Conservation (phyloP, 2,888 invertebrate species). For the Brachypterus glaber region DNA sequence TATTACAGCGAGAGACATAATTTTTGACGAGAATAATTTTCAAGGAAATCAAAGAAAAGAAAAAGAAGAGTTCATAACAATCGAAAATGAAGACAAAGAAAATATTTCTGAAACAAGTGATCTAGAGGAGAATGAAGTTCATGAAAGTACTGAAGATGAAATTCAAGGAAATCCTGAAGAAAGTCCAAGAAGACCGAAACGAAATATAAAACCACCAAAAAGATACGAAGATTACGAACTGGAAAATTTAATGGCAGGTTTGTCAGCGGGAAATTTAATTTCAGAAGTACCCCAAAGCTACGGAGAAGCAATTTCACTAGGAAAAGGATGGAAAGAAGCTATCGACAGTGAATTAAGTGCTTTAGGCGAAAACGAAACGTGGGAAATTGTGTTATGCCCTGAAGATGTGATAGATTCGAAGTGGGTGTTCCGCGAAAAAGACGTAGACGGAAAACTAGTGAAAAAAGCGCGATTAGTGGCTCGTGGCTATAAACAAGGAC, state of each 20-base stretch:
- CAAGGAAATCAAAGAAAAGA: not conserved
- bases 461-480: slow-evolving; percentile 17
- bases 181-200: not conserved
- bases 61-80: not conserved
- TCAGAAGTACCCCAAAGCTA: slow-evolving; percentile 14
- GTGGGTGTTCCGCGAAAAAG: slow-evolving; percentile 16
- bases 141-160: not conserved
- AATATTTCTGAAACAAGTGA: not conserved
- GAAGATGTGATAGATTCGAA: slow-evolving; percentile 12
- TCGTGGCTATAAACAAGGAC: slow-evolving; percentile 13
- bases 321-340: slow-evolving; percentile 12
- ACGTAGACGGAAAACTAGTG: slow-evolving; percentile 11
- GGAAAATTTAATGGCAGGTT: slow-evolving; percentile 11
- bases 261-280: slow-evolving; percentile 9
- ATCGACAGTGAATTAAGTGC: slow-evolving; percentile 10
- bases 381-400: slow-evolving; percentile 11
- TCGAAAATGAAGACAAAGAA: not conserved
- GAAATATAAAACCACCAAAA: slow-evolving; percentile 3
- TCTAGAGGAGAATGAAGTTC: not conserved
- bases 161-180: not conserved
- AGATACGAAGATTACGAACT: slow-evolving; percentile 9
- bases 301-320: slow-evolving; percentile 8
- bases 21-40: not conserved
- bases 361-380: slow-evolving; percentile 11
- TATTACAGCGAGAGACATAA: not conserved